Conservation (phyloP, 2,113 vertebrate genomes). For the Petaurus breviceps region DNA sequence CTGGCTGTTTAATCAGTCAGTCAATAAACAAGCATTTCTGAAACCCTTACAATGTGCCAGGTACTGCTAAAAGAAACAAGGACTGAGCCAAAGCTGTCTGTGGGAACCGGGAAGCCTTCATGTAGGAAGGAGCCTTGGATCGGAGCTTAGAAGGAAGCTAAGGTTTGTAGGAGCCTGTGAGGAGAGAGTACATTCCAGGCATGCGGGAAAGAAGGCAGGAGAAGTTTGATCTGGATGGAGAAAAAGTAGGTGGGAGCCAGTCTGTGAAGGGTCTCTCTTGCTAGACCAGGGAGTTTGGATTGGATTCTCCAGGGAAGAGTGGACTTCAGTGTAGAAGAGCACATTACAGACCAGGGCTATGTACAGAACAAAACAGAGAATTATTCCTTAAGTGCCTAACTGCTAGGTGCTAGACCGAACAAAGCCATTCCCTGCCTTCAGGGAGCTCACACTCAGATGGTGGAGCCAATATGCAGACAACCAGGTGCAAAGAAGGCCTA, state of each 20-base stretch:
- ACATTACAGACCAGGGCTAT: too few species aligned
- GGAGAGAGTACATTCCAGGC: neutral
- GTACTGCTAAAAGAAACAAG: too few species aligned
- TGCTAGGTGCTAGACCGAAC: neutral
- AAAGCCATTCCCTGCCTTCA: neutral
- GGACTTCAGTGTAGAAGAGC: neutral
- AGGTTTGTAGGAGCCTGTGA: neutral
- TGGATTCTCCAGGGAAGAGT: neutral
- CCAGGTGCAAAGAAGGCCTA: neutral
- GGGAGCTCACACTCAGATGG: neutral
- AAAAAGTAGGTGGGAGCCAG: neutral
- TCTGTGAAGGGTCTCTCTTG: neutral
- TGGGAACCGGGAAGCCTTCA: neutral
- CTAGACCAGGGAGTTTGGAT: neutral
- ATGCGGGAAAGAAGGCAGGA: neutral
- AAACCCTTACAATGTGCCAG: neutral
- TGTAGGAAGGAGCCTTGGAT: neutral
- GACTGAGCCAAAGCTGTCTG: neutral
- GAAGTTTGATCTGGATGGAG: neutral
- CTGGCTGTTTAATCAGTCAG: neutral
- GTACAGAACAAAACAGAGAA: neutral
- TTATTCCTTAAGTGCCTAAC: too few species aligned
- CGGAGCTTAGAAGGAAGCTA: neutral
- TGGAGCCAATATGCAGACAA: neutral
- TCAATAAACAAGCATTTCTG: neutral